These are phyloP conservation scores for Limnephilus marmoratus DNA, from an alignment of 2,888 invertebrate genomes.

Conservation along the genomic window DNA sequence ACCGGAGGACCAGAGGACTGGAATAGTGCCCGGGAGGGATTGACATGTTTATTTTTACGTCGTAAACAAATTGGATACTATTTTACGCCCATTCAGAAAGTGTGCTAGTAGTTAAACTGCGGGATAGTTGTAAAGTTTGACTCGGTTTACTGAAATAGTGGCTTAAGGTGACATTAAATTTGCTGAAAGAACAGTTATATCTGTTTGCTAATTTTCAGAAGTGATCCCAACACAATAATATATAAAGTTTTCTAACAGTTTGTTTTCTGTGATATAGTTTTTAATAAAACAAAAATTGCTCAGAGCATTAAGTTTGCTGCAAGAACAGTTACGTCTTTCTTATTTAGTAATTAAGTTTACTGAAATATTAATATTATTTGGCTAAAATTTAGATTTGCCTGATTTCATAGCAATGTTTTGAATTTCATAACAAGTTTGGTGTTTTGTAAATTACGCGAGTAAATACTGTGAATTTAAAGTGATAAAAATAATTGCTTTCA, in stretches of 20 bases:
- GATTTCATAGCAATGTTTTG: background rate
- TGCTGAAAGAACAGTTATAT: background rate
- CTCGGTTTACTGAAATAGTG: background rate
- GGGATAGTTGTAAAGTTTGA: background rate
- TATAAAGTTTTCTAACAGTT: too few relatives aligned
- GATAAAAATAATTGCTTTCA: background rate
- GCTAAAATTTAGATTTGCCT: too few relatives aligned
- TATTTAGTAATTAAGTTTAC: too few relatives aligned
- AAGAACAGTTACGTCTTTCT: too few relatives aligned
- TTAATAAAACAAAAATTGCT: too few relatives aligned
- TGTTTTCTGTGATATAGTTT: too few relatives aligned
- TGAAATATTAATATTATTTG: too few relatives aligned
- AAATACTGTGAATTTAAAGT: background rate
- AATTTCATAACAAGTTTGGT: background rate
- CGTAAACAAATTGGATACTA: conserved; percentile 33
- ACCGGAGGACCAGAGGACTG: background rate
- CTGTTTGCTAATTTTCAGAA: background rate
- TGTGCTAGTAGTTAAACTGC: background rate
- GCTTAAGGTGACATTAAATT: background rate
- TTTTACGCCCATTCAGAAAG: conserved; percentile 24
- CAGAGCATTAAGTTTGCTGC: too few relatives aligned
- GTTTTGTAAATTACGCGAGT: background rate
- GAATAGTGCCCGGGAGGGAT: background rate
- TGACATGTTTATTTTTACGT: conserved; percentile 35
- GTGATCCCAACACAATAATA: too few relatives aligned